Evolutionary conservation across 2,113 vertebrate species (phyloP).

Genomic region (Antennarius striatus): DNA sequence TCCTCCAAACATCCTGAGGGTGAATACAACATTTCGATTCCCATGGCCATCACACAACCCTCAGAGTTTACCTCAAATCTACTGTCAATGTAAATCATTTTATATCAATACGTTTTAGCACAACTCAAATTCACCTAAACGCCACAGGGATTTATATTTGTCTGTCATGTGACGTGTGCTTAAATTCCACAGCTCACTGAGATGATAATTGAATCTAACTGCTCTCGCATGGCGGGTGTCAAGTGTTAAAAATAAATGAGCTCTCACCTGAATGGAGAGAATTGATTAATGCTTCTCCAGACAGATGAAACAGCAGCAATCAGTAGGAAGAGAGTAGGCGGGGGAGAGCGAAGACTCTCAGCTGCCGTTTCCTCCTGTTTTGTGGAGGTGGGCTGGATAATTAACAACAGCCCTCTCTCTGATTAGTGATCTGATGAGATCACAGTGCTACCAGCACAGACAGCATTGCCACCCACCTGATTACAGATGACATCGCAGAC

Average conservation of each 20-base stretch:
- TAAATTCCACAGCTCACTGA: constrained; percentile 14
- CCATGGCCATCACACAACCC: too few species aligned
- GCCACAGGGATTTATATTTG: constrained; percentile 7
- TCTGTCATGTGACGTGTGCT: constrained; percentile 24
- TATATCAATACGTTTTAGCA: constrained; percentile 14
- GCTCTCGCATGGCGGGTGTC: constrained; percentile 48
- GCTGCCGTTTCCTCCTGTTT: constrained; percentile 31
- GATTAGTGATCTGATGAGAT: constrained; percentile 69
- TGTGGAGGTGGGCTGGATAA: constrained; percentile 57
- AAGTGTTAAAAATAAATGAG: constrained; percentile 49
- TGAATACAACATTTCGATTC: too few species aligned
- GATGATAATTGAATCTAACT: constrained; percentile 56
- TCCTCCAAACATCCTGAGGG: too few species aligned
- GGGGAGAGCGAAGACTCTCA: constrained; percentile 11
- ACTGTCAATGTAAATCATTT: neutral
- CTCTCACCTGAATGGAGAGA: constrained; percentile 39
- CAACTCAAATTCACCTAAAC: constrained; percentile 17
- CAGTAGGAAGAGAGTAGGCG: constrained; percentile 22
- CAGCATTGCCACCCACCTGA: constrained; percentile 47
- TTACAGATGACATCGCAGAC: constrained; percentile 67
- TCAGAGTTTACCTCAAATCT: too few species aligned
- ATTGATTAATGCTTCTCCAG: constrained; percentile 49
- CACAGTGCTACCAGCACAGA: constrained; percentile 27
- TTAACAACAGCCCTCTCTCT: constrained; percentile 51
- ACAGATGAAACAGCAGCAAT: constrained; percentile 40